Conservation (phyloP, 2,888 invertebrate genomes). For the Myathropa florea region DNA sequence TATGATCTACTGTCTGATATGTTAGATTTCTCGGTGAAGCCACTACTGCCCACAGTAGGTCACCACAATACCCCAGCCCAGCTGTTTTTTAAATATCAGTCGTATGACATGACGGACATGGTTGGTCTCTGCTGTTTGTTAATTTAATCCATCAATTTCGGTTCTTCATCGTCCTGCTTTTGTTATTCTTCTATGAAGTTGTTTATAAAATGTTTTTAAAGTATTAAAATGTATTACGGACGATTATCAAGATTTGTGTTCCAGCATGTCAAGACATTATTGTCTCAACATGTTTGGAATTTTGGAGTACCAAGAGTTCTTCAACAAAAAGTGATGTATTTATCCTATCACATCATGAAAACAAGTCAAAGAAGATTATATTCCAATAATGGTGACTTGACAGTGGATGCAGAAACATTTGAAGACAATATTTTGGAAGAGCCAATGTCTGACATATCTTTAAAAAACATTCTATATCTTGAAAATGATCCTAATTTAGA, state of each 20-base stretch:
- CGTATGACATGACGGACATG: too few species aligned
- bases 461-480: slow-evolving; percentile 41
- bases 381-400: slow-evolving; percentile 45
- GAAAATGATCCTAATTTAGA: slow-evolving; percentile 36
- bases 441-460: slow-evolving; percentile 22
- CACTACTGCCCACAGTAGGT: too few species aligned
- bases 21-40: too few species aligned
- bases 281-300: neutral
- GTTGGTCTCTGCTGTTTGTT: too few species aligned
- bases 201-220: slow-evolving; percentile 5
- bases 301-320: neutral
- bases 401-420: slow-evolving; percentile 30
- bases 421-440: slow-evolving; percentile 41
- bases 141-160: too few species aligned
- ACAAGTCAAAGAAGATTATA: slow-evolving; percentile 1
- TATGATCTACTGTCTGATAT: too few species aligned
- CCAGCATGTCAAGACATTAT: slow-evolving; percentile 6
- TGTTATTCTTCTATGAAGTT: neutral
- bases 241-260: slow-evolving; percentile 7
- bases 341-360: neutral
- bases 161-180: too few species aligned
- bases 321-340: neutral
- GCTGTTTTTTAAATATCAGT: too few species aligned
- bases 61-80: too few species aligned
- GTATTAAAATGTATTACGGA: slow-evolving; percentile 38